Conservation (phyloP, 2,888 invertebrate genomes). For the Patella caerulea region DNA sequence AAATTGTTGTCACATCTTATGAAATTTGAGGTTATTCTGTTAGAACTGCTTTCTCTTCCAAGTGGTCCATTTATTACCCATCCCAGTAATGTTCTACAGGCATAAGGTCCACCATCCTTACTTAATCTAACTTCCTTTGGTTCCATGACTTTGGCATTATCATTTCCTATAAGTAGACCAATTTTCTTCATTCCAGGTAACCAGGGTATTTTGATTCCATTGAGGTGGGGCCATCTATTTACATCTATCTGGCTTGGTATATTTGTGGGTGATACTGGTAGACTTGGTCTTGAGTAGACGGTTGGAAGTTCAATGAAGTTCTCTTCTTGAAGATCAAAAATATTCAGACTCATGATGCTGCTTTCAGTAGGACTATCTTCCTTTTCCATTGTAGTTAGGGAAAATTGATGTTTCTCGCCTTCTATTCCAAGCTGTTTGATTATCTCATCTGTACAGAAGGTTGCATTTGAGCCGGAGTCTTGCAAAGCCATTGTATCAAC, state of each 20-base stretch:
- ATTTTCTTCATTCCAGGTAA: neutral
- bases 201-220: neutral
- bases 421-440: neutral
- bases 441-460: constrained; percentile 7
- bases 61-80: constrained; percentile 32
- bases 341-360: neutral
- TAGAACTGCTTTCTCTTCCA: neutral
- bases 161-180: constrained; percentile 13
- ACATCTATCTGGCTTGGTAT: neutral
- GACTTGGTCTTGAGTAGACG: constrained; percentile 3
- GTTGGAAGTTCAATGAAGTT: neutral
- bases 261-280: neutral
- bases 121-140: constrained; percentile 12
- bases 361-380: neutral
- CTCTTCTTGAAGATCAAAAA: neutral
- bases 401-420: constrained; percentile 14
- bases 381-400: constrained; percentile 17
- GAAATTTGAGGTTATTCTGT: constrained; percentile 12
- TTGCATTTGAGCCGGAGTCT: constrained; percentile 20
- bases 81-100: constrained; percentile 23
- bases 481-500: constrained; percentile 17
- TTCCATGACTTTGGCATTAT: constrained; percentile 1
- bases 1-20: constrained; percentile 79
- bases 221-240: neutral
- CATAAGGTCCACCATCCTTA: constrained; percentile 26